Evolutionary conservation across 2,888 invertebrate genomes (phyloP), one percentile per base, ranked within the genome.

Genomic region (Luperina nickerlii): DNA sequence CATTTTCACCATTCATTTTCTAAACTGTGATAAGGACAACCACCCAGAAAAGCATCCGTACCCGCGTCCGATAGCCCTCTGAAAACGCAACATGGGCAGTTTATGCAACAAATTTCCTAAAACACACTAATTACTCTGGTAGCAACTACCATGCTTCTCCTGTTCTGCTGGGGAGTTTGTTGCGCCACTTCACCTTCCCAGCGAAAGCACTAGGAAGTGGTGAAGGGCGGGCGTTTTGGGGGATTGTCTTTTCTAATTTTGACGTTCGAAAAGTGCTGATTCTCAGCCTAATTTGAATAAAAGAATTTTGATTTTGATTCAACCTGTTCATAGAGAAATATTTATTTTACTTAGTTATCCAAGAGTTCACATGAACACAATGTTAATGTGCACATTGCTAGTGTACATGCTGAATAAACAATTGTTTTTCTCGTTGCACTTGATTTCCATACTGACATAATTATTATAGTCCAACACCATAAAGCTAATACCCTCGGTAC

Each of bases 361-460:
- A 48, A 60, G 6, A 68, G 27, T 67, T 78, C 13, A 51, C 18
- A 78, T 51, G n/a, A 63, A 63, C 1, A 27, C 18, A 15, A 24
- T 48, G 45, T 45, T 24, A 38, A 32, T 27, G 24, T 48, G 48
- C 67, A 18, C 6, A 24, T 51, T 32, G 18, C 60, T 32, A 18
- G 24, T 32, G 24, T 27, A 79, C 45, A 54, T 71, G 24, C 38
- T 38, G 9, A 45, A 24, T 71, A 65, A 74, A 74, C 60, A 51
- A 51, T 45, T 38, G 45, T 38, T 18, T 65, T 67, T 67, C 74
- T 74, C 27, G 32, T 60, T 62, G 42, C 42, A 62, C 15, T 15
- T 66, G 27, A 74, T 80, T 79, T 68, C 32, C 67, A 80, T 80
- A 45, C 74, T 70, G 32, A 54, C 32, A 18, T 48, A 65, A 62